Evolutionary conservation across 2,797 vertebrate genomes (phyloP).

Genomic region (Channa striata): DNA sequence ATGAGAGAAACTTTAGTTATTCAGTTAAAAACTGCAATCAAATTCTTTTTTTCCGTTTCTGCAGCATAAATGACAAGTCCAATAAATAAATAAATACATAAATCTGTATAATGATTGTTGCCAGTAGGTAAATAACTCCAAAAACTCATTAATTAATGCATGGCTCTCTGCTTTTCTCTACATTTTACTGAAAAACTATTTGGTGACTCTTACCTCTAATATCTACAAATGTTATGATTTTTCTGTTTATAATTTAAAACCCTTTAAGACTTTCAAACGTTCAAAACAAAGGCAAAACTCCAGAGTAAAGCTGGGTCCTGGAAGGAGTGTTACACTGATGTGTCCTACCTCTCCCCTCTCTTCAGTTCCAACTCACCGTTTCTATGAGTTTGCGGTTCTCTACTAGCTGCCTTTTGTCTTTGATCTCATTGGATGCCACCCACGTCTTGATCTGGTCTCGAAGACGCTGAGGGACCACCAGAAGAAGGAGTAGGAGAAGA

Average conservation of each 20-base stretch:
- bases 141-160: too few species aligned
- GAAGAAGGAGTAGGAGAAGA: slow-evolving; percentile 9
- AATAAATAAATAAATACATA: too few species aligned
- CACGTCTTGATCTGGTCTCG: slow-evolving; percentile 98
- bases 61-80: too few species aligned
- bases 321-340: slow-evolving; percentile 4
- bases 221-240: too few species aligned
- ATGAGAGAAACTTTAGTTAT: too few species aligned
- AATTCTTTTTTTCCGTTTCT: too few species aligned
- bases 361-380: slow-evolving; percentile 83
- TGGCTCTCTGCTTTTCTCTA: too few species aligned
- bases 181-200: too few species aligned
- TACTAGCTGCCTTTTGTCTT: slow-evolving; percentile 95
- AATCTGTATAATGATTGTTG: too few species aligned
- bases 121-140: background rate
- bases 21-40: too few species aligned
- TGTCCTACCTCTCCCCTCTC: slow-evolving; percentile 7
- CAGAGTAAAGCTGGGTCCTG: background rate
- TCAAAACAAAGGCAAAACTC: slow-evolving; percentile 15
- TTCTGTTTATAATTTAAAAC: background rate
- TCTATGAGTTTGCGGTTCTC: slow-evolving; percentile 96
- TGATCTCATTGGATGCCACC: slow-evolving; percentile 96
- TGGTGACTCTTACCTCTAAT: background rate
- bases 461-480: slow-evolving; percentile 84
- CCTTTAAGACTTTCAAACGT: slow-evolving; percentile 18